A percentile compares a stretch with the other conserved stretches of the same genome.
Conservation (phyloP, 2,113 vertebrate species). For the Sceloporus tristichus region DNA sequence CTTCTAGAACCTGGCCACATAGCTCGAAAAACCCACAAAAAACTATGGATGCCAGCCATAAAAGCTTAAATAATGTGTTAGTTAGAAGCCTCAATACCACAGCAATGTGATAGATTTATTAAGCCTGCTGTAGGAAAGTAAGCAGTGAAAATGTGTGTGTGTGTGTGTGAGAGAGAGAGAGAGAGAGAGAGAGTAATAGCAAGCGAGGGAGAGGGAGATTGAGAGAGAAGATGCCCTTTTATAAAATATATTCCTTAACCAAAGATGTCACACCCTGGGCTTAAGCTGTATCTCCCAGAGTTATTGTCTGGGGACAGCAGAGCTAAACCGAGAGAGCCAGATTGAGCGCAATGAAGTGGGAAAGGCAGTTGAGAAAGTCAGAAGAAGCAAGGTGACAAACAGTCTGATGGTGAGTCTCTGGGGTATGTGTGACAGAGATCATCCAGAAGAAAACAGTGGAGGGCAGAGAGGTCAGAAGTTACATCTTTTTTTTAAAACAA, state of each 20-base stretch:
- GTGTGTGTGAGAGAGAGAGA: no score
- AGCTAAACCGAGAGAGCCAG: slow-evolving; percentile 12
- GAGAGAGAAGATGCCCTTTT: background rate
- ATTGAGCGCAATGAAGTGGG: background rate
- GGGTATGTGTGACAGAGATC: slow-evolving; percentile 2
- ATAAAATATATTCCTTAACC: background rate
- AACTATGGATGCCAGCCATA: no score
- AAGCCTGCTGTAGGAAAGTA: background rate
- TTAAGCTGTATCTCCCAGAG: background rate
- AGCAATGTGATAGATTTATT: background rate
- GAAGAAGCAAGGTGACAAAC: background rate
- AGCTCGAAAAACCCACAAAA: no score
- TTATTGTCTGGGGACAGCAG: background rate
- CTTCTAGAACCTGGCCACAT: no score
- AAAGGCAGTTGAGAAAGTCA: slow-evolving; percentile 1
- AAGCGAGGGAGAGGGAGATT: no score
- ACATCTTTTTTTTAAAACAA: no score
- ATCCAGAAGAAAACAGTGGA: background rate
- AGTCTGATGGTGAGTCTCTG: background rate
- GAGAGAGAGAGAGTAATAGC: no score
- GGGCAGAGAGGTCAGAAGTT: background rate
- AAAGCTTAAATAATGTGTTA: background rate
- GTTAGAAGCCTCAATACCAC: background rate
- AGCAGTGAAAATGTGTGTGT: background rate
- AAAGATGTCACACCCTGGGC: background rate